Conservation (phyloP, 2,797 vertebrate genomes). For the Pyrocephalus nanus region DNA sequence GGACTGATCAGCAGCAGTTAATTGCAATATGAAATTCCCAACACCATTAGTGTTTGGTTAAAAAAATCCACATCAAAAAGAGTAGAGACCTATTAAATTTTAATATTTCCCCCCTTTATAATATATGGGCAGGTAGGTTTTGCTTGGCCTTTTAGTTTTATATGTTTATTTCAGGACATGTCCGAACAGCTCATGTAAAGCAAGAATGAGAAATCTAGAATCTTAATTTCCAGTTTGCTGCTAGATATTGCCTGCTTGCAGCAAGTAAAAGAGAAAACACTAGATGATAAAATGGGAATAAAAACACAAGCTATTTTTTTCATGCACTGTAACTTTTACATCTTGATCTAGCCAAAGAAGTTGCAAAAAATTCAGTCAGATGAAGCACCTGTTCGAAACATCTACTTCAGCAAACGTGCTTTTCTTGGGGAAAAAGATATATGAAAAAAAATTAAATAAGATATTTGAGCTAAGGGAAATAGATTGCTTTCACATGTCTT, state of each 20-base stretch:
- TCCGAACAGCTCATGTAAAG: not conserved
- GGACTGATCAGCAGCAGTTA: not conserved
- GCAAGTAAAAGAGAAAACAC: constrained; percentile 4
- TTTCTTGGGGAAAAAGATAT: not conserved
- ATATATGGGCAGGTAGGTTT: not conserved
- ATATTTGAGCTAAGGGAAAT: not conserved
- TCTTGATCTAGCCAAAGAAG: not conserved
- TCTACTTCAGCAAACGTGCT: not conserved
- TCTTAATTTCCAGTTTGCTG: not conserved
- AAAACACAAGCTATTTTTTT: not conserved
- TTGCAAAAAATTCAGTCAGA: not conserved
- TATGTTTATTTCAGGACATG: not conserved
- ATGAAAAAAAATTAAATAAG: not conserved
- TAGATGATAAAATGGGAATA: not conserved
- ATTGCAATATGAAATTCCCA: not conserved
- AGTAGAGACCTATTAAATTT: not conserved
- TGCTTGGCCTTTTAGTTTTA: not conserved
- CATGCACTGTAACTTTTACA: not conserved
- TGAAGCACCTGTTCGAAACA: not conserved
- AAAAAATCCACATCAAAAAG: constrained; percentile 22
- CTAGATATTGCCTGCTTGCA: not conserved
- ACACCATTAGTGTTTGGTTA: not conserved
- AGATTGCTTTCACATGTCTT: constrained; percentile 24
- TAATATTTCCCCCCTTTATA: not conserved
- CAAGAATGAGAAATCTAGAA: not conserved